These are phyloP conservation scores for Antechinus flavipes DNA, from an alignment of 2,113 vertebrate genomes.

Conservation along the genomic window DNA sequence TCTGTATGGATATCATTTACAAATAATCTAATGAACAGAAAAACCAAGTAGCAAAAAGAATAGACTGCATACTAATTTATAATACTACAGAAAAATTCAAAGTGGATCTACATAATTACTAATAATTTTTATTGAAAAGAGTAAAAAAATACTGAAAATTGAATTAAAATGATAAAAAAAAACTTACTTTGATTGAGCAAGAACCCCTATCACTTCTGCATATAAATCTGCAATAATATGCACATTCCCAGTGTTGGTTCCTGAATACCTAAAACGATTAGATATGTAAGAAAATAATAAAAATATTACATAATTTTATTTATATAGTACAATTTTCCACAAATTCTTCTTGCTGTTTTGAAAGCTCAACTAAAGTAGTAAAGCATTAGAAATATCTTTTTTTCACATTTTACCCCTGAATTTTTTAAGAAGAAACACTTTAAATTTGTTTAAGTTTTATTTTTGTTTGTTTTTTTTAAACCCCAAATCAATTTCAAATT, in stretches of 20 bases:
- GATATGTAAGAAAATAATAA: slow-evolving; percentile 18
- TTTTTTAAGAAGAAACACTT: background rate
- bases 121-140: background rate
- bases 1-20: background rate
- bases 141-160: background rate
- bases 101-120: background rate
- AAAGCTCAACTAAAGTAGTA: slow-evolving; percentile 27
- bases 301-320: slow-evolving; percentile 5
- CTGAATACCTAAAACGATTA: slow-evolving; percentile 91
- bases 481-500: background rate
- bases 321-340: background rate
- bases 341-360: background rate
- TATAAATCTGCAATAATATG: slow-evolving; percentile 99
- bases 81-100: background rate
- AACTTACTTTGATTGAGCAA: slow-evolving; percentile 97
- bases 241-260: slow-evolving; percentile 99
- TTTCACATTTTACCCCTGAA: background rate
- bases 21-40: background rate
- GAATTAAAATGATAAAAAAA: background rate
- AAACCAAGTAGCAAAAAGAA: background rate
- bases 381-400: background rate
- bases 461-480: background rate
- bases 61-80: background rate
- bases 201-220: slow-evolving; percentile 97
- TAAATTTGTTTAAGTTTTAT: background rate